Conservation (phyloP, 2,888 invertebrate species). For the Eueremaeus valkanovi region DNA sequence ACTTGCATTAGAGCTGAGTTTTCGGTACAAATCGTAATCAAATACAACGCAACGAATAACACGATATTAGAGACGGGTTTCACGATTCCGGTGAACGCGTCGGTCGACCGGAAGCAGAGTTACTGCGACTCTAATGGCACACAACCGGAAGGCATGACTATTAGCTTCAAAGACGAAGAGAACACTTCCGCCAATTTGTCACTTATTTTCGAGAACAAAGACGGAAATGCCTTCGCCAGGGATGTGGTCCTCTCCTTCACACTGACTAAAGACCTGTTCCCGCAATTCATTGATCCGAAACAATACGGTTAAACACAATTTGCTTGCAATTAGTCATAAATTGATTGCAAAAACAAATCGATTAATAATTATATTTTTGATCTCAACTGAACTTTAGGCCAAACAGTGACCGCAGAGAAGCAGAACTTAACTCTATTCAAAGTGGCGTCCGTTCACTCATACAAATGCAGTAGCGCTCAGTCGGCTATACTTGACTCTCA, state of each 20-base stretch:
- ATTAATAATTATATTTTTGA: no score
- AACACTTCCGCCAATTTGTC: conserved; percentile 4
- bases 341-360: not conserved
- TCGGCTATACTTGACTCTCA: conserved; percentile 60
- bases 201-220: not conserved
- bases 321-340: not conserved
- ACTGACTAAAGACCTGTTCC: not conserved
- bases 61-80: conserved; percentile 49
- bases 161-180: not conserved
- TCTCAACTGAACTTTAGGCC: not conserved
- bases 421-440: conserved; percentile 54
- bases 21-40: conserved; percentile 64
- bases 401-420: not conserved
- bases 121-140: not conserved
- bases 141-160: not conserved
- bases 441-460: conserved; percentile 64
- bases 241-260: not conserved
- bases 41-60: conserved; percentile 49
- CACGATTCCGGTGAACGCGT: conserved; percentile 8
- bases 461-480: conserved; percentile 62
- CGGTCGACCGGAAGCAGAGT: not conserved
- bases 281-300: not conserved
- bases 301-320: not conserved
- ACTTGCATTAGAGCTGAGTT: conserved; percentile 62
- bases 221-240: not conserved